Evolutionary conservation across 1,140 invertebrate genomes (phyloP).

Genomic region (Zaprionus ghesquierei): DNA sequence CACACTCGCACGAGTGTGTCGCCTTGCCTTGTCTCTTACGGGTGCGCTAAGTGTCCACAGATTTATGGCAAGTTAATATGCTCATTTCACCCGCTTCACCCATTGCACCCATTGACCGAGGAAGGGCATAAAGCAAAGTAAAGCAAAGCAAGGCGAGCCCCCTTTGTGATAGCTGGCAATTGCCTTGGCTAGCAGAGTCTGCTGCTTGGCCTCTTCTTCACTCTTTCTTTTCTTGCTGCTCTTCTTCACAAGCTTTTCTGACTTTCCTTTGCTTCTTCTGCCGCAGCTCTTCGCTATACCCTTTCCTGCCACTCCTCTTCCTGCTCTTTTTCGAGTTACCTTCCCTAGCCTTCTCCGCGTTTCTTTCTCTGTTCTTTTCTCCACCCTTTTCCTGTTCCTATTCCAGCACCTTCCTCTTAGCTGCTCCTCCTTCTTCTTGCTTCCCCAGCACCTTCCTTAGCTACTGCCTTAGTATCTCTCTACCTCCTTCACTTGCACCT

Average conservation of each 20-base stretch:
- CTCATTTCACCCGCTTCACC: constrained; percentile 60
- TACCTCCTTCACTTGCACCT: background rate
- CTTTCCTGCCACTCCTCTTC: background rate
- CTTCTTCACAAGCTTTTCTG: background rate
- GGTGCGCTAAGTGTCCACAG: constrained; percentile 29
- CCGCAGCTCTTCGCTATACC: too few relatives aligned
- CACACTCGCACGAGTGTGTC: background rate
- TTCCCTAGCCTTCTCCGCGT: background rate
- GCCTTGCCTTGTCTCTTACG: background rate
- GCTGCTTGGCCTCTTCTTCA: background rate
- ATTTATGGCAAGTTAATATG: constrained; percentile 78
- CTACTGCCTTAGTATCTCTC: too few relatives aligned
- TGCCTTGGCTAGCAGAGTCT: background rate
- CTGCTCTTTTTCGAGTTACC: background rate
- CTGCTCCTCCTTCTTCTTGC: background rate
- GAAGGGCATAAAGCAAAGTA: constrained; percentile 52
- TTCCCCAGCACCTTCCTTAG: background rate
- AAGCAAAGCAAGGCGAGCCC: too few relatives aligned
- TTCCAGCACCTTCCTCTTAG: background rate
- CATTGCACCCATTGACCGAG: constrained; percentile 35
- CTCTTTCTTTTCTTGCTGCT: background rate
- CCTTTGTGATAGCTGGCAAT: constrained; percentile 45
- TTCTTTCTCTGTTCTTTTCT: background rate
- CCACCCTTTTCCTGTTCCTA: background rate
- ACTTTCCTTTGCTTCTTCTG: background rate